Evolutionary conservation across 2,113 vertebrate genomes (phyloP).

Genomic region (Ciconia stormi): DNA sequence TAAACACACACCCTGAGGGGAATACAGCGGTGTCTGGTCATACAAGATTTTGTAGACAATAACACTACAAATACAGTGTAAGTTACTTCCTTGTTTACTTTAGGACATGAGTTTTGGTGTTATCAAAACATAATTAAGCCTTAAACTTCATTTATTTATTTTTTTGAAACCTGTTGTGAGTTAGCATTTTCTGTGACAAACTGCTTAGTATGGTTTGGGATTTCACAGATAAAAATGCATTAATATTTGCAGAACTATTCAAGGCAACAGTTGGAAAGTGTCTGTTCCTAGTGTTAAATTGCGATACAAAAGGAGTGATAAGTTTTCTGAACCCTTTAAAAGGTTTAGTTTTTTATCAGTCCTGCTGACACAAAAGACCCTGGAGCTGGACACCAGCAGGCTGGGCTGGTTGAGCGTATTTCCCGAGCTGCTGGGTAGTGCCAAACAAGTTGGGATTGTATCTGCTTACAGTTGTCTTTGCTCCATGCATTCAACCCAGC

Average conservation of each 20-base stretch:
- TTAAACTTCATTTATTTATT: not conserved
- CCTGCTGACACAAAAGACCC: not conserved
- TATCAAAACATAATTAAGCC: not conserved
- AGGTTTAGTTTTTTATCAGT: not conserved
- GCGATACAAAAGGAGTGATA: not conserved
- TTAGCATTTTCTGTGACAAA: not conserved
- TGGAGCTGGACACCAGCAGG: not conserved
- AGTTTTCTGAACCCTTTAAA: not conserved
- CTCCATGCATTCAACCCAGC: not conserved
- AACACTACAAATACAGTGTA: not conserved
- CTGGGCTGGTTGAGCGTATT: not conserved
- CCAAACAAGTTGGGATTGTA: not conserved
- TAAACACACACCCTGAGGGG: not conserved
- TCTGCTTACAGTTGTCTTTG: not conserved
- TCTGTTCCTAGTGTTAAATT: not conserved
- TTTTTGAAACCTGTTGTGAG: not conserved
- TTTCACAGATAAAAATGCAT: not conserved
- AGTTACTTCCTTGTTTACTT: not conserved
- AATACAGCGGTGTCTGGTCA: not conserved
- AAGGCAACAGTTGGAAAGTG: not conserved
- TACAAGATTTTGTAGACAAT: not conserved
- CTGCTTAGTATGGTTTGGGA: not conserved
- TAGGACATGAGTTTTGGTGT: not conserved
- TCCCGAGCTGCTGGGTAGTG: not conserved
- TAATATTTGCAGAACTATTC: not conserved